Evolutionary conservation across 2,113 vertebrate genomes (phyloP).

Genomic region (Plestiodon gilberti): DNA sequence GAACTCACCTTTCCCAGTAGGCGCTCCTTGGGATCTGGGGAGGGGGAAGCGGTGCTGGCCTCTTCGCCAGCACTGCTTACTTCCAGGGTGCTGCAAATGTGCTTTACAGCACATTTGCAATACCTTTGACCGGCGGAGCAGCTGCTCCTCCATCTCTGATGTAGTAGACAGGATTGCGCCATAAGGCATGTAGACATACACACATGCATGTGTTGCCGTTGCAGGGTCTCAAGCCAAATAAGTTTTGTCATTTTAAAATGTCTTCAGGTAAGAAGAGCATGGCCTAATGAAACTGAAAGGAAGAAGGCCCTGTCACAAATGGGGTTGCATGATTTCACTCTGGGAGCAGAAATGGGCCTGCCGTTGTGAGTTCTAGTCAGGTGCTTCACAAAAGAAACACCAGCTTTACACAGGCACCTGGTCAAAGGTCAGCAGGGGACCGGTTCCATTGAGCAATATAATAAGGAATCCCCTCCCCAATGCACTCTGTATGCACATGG

Average conservation of each 20-base stretch:
- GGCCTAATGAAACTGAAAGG: not conserved
- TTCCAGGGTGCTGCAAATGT: too few species aligned
- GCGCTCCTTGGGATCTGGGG: too few species aligned
- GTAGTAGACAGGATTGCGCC: too few species aligned
- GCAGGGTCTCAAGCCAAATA: not conserved
- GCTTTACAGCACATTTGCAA: too few species aligned
- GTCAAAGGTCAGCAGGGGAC: not conserved
- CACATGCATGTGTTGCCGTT: too few species aligned
- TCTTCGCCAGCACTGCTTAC: too few species aligned
- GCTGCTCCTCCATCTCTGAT: too few species aligned
- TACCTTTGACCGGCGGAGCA: too few species aligned
- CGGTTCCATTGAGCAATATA: not conserved
- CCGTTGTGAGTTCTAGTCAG: too few species aligned
- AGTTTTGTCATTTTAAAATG: not conserved
- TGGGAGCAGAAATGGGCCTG: not conserved
- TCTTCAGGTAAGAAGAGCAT: slow-evolving; percentile 2
- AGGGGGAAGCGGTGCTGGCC: too few species aligned
- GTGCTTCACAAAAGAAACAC: not conserved
- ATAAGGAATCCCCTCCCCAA: not conserved
- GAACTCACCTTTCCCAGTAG: too few species aligned
- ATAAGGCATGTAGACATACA: too few species aligned
- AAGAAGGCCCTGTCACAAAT: not conserved
- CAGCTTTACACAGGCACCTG: not conserved
- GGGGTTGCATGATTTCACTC: not conserved
- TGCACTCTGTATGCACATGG: not conserved